phyloP scores from a whole-genome alignment of 2,797 vertebrate species.

The Sebastes baramenuke region DNA sequence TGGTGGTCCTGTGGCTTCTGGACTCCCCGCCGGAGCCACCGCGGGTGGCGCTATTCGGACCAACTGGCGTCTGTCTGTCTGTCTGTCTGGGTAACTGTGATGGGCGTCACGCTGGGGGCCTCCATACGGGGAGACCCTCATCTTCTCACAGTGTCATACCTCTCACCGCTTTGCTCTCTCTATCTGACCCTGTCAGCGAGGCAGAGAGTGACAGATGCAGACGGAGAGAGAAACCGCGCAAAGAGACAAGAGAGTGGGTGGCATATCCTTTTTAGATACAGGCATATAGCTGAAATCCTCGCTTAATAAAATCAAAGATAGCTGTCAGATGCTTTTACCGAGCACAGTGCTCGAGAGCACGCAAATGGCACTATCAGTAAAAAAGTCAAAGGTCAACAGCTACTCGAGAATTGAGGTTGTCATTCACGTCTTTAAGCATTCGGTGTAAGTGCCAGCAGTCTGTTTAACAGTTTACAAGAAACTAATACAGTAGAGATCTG shows the following conservation, averaged over 20 bases:
- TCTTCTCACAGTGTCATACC: constrained; percentile 76
- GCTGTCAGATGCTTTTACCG: constrained; percentile 74
- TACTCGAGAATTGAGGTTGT: constrained; percentile 65
- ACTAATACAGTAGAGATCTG: not conserved
- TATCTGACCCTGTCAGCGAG: constrained; percentile 77
- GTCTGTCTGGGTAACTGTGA: constrained; percentile 51
- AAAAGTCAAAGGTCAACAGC: constrained; percentile 71
- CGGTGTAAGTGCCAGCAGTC: constrained; percentile 28
- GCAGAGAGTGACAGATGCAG: constrained; percentile 60
- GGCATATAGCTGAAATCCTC: constrained; percentile 65
- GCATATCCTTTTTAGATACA: constrained; percentile 65
- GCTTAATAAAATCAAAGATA: constrained; percentile 75
- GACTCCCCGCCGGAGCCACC: constrained; percentile 42
- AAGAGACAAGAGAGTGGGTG: constrained; percentile 57
- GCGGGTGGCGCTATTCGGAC: constrained; percentile 57
- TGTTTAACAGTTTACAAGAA: constrained; percentile 53
- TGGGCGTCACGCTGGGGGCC: constrained; percentile 70
- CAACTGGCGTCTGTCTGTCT: constrained; percentile 70
- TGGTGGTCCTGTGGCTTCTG: constrained; percentile 24
- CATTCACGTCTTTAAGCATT: constrained; percentile 62
- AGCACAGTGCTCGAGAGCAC: constrained; percentile 65
- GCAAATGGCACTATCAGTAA: constrained; percentile 73
- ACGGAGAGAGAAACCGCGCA: constrained; percentile 21
- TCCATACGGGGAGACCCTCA: constrained; percentile 73
- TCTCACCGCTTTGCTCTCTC: constrained; percentile 75